These are phyloP conservation scores for Drosophila rufa DNA, from an alignment of 1,140 invertebrate genomes.

Conservation along the genomic window DNA sequence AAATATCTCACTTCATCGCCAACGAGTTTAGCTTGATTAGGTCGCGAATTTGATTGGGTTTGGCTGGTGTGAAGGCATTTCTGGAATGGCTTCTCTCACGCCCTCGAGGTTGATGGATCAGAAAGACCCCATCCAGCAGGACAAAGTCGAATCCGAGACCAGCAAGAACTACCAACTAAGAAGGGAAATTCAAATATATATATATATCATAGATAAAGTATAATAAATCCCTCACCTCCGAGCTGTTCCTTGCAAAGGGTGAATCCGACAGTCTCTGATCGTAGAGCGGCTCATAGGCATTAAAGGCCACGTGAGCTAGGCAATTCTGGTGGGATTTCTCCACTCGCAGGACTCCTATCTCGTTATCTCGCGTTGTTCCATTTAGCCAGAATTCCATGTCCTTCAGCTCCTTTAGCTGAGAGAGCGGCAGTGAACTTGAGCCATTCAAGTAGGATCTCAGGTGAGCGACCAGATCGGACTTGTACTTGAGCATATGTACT, in stretches of 20 bases:
- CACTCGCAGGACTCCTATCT: not conserved
- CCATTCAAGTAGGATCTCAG: not conserved
- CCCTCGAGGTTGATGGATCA: not conserved
- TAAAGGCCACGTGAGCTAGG: constrained; percentile 30
- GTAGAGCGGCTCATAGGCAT: constrained; percentile 36
- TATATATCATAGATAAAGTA: too few relatives aligned
- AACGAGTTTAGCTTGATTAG: constrained; percentile 49
- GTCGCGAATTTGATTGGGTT: constrained; percentile 8
- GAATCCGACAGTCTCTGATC: constrained; percentile 27
- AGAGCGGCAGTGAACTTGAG: not conserved
- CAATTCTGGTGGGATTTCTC: not conserved
- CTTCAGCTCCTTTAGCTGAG: not conserved
- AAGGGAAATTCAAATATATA: not conserved
- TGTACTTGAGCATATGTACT: not conserved
- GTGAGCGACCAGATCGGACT: not conserved
- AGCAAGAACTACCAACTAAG: constrained; percentile 26
- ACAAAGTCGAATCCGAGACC: constrained; percentile 42
- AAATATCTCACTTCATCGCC: constrained; percentile 17
- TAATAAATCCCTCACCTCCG: constrained; percentile 8
- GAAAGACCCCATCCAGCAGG: constrained; percentile 36
- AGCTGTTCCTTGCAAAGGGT: constrained; percentile 1
- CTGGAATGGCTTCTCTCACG: not conserved
- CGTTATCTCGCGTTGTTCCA: constrained; percentile 1
- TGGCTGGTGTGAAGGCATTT: too few relatives aligned
- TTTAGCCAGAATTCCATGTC: constrained; percentile 1